Conservation (phyloP, 2,113 vertebrate species). For the Entelurus aequoreus region DNA sequence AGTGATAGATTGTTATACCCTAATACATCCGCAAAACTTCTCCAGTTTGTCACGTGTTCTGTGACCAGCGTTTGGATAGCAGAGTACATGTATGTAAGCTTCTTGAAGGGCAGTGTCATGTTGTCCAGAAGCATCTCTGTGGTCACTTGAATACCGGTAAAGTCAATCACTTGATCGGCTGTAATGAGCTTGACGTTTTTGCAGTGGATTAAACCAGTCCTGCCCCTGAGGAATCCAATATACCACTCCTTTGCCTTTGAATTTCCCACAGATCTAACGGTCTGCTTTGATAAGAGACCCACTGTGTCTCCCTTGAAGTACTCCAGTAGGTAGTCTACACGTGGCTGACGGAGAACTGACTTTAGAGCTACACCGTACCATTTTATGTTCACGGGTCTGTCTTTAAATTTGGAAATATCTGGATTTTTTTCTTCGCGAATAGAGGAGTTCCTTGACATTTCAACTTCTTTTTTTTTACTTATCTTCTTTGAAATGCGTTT, state of each 20-base stretch:
- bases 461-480: conserved; percentile 63
- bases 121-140: conserved; percentile 82
- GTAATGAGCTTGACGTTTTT: conserved; percentile 90
- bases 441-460: conserved; percentile 57
- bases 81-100: conserved; percentile 93
- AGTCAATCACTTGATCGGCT: conserved; percentile 84
- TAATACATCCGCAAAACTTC: conserved; percentile 79
- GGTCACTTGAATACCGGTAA: conserved; percentile 71
- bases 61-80: conserved; percentile 84
- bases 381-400: conserved; percentile 73
- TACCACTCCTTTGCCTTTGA: conserved; percentile 96
- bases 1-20: conserved; percentile 77
- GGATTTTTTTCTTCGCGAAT: conserved; percentile 68
- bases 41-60: conserved; percentile 84
- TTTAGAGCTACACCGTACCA: conserved; percentile 85
- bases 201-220: conserved; percentile 86
- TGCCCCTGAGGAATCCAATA: conserved; percentile 83
- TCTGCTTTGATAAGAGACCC: conserved; percentile 83
- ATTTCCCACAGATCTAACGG: conserved; percentile 86
- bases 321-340: conserved; percentile 88
- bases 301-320: conserved; percentile 96
- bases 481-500: conserved; percentile 53
- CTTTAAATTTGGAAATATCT: conserved; percentile 78
- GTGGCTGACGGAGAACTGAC: conserved; percentile 84
- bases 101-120: conserved; percentile 85